A percentile compares a stretch with the other conserved stretches of the same genome.
These are phyloP conservation scores for Hirtodrosophila duncani DNA, from an alignment of 2,888 invertebrate genomes.

Conservation along the genomic window DNA sequence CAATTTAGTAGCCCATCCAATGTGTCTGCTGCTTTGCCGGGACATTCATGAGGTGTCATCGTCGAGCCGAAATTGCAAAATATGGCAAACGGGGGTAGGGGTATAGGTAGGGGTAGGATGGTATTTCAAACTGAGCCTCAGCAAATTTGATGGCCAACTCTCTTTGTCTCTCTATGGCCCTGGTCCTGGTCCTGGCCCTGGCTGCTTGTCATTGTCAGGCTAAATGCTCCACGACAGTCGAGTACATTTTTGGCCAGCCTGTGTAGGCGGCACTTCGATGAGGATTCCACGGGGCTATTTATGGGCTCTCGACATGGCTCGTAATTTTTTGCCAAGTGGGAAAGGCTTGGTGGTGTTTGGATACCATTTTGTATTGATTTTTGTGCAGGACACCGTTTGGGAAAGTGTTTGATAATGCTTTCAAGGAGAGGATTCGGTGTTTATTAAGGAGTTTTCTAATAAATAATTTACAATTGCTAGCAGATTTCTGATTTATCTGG, in stretches of 20 bases:
- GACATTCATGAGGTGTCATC: constrained; percentile 70
- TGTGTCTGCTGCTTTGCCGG: constrained; percentile 19
- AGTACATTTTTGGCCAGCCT: constrained; percentile 60
- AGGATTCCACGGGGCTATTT: too few species aligned
- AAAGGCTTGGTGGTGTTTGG: too few species aligned
- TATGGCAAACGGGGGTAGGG: constrained; percentile 6
- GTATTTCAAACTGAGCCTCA: constrained; percentile 7
- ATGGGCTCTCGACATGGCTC: constrained; percentile 21
- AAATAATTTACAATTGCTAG: too few species aligned
- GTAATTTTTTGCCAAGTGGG: constrained; percentile 17
- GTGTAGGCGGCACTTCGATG: constrained; percentile 9
- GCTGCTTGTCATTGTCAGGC: constrained; percentile 62
- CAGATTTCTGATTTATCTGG: too few species aligned
- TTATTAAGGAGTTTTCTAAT: too few species aligned
- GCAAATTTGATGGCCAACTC: constrained; percentile 58
- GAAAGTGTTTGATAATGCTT: too few species aligned
- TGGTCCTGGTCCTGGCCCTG: constrained; percentile 16
- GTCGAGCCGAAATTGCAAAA: constrained; percentile 36
- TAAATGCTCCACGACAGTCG: constrained; percentile 57
- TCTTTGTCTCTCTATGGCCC: constrained; percentile 9
- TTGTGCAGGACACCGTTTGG: too few species aligned
- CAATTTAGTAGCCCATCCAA: constrained; percentile 58
- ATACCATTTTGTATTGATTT: too few species aligned
- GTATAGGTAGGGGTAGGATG: background rate
- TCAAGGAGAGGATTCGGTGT: too few species aligned